These are phyloP conservation scores for Eulemur macaco DNA, from an alignment of 2,113 vertebrate species.

Conservation along the genomic window DNA sequence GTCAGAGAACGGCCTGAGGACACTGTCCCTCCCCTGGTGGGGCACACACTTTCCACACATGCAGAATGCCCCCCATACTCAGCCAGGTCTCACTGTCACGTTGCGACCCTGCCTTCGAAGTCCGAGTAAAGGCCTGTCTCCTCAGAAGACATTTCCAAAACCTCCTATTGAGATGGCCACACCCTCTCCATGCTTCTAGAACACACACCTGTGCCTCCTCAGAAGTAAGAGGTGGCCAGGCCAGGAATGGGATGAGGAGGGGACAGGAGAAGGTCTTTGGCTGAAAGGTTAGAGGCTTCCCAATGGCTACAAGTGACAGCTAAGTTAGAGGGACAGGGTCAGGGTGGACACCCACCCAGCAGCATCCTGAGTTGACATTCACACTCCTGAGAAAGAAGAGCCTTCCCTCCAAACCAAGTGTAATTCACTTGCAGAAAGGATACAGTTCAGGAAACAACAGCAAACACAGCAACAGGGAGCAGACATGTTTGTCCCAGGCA, in stretches of 20 bases:
- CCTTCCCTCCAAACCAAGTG: neutral
- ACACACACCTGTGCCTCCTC: neutral
- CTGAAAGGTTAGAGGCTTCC: neutral
- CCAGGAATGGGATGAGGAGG: rapidly evolving
- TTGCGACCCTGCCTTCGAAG: neutral
- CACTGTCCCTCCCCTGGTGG: neutral
- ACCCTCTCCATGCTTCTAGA: neutral
- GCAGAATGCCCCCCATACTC: neutral
- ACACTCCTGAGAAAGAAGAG: neutral
- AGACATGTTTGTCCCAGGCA: too few species aligned
- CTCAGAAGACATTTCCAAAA: neutral
- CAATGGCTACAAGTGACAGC: neutral
- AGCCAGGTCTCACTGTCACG: neutral
- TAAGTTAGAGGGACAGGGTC: neutral
- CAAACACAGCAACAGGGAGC: too few species aligned
- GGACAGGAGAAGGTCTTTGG: neutral
- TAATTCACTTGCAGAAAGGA: neutral
- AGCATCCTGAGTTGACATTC: neutral
- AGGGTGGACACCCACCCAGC: neutral
- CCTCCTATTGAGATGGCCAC: neutral
- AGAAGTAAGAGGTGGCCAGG: neutral
- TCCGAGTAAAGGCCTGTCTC: neutral
- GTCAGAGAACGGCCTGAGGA: neutral
- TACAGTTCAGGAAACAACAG: neutral
- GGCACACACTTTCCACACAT: neutral